These are phyloP conservation scores for Drosophila obscura DNA, from an alignment of 1,140 invertebrate species.

Conservation along the genomic window DNA sequence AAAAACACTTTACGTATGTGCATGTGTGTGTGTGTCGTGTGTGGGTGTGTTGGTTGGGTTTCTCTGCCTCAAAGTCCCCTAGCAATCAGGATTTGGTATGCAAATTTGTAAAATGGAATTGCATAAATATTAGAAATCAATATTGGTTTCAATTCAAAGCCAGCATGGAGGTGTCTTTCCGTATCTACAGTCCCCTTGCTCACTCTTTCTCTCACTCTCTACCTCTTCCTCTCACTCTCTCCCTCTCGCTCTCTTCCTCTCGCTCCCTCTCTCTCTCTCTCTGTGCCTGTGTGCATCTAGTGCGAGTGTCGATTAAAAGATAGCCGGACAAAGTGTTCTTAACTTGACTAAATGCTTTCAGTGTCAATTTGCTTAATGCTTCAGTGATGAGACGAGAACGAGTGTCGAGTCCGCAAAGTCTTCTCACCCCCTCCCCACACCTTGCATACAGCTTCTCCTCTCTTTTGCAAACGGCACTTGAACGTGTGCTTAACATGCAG, in stretches of 20 bases:
- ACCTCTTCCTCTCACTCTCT: too few species aligned
- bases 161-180: too few species aligned
- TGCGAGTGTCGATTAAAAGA: conserved; percentile 66
- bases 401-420: conserved; percentile 18
- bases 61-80: conserved; percentile 65
- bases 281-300: background rate
- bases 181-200: too few species aligned
- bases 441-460: too few species aligned
- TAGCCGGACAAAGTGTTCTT: conserved; percentile 46
- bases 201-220: background rate
- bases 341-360: conserved; percentile 71
- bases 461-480: conserved; percentile 19
- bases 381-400: conserved; percentile 21
- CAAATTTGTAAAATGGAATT: conserved; percentile 81
- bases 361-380: conserved; percentile 70
- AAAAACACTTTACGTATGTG: conserved; percentile 30
- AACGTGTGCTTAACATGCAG: conserved; percentile 65
- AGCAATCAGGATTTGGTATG: conserved; percentile 80
- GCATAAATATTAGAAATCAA: conserved; percentile 82
- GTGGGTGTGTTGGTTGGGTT: background rate
- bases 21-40: conserved; percentile 13
- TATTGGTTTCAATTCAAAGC: conserved; percentile 50
- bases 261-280: background rate
- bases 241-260: background rate
- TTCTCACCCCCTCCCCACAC: conserved; percentile 1